phyloP scores from a whole-genome alignment of 2,113 vertebrate species.

The Microtus ochrogaster region DNA sequence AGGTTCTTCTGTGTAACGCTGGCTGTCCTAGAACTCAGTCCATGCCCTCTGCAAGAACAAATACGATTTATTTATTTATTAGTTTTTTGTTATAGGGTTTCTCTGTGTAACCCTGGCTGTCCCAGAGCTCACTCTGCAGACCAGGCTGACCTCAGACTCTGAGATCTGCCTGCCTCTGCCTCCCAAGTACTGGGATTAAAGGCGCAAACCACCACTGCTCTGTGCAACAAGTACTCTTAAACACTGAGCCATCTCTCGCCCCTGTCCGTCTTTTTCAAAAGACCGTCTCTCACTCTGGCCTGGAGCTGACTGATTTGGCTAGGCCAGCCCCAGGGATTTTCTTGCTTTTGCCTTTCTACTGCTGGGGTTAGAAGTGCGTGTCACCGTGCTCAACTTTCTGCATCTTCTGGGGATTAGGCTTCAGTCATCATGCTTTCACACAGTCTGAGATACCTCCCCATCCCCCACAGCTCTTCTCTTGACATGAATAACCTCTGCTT shows the following conservation, averaged over 20 bases:
- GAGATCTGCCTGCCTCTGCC: not conserved
- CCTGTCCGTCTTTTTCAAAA: not conserved
- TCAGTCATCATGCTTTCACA: too few species aligned
- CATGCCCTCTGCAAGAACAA: not conserved
- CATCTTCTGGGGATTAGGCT: not conserved
- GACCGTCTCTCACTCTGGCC: not conserved
- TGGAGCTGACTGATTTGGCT: not conserved
- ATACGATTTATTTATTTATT: not conserved
- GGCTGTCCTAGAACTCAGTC: not conserved
- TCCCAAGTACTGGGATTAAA: not conserved
- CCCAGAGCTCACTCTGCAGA: not conserved
- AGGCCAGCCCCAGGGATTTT: not conserved
- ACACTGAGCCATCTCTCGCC: not conserved
- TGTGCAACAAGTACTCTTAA: not conserved
- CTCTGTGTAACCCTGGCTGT: not conserved
- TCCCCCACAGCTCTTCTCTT: not conserved
- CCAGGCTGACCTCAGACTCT: not conserved
- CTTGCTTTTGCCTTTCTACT: not conserved
- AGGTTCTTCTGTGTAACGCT: not conserved
- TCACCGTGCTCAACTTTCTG: too few species aligned
- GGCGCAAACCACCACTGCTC: not conserved
- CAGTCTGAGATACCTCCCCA: not conserved
- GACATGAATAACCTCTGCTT: not conserved
- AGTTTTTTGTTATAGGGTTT: not conserved
- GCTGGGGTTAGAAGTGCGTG: not conserved